Base-by-base conservation (phyloP, 2,113 vertebrate genomes). In the Penelope pileata region DNA sequence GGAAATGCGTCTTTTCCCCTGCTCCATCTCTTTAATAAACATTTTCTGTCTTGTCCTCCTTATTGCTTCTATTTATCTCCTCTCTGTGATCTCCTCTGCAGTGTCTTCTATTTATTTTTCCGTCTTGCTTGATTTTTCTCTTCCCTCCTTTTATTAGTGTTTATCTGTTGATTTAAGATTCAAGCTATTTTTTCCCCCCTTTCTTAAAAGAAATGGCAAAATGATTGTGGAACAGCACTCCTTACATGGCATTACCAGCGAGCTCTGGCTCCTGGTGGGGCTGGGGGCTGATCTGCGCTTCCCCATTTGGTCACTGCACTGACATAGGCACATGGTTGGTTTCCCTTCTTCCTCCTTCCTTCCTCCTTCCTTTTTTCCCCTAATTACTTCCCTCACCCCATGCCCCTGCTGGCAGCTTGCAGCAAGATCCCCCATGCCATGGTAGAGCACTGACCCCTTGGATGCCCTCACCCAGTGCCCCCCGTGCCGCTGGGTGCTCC, bases 51-150 rank as follows among this genome's bases (percentile, higher is more conserved):
- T 92, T 83, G 93, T 91, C 59, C 60, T 90, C 79, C 93, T 96
- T 95, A 97, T 96, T 96, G 77, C 89, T 92, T 91, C 93, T 97
- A 80, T 97, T 96, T 96, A 96, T 97, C 94, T 97, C 79, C 62
- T 60, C 86, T 47, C 86, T 59, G 40, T 79, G 77, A 92, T 96
- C 89, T 97, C 63, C 80, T 95, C 70, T 83, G 64, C 59, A 77
- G 63, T 76, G 84, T 74, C 92, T 92, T 86, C 67, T 90, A 91
- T 96, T 97, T 96, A 88, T 96, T 96, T 93, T 72, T 40, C 69
- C 47, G 78, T 83, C 91, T 88, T 23, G 27, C 82, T 95, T 90
- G 93, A 89, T 86, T 91, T 91, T 83, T 88, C 54, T 60, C 48
- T 95, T 86, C 90, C 78, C 87, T 86, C 60, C 76, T 83, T 95